phyloP scores from a whole-genome alignment of 2,113 vertebrate species.

The Gasterosteus aculeatus region DNA sequence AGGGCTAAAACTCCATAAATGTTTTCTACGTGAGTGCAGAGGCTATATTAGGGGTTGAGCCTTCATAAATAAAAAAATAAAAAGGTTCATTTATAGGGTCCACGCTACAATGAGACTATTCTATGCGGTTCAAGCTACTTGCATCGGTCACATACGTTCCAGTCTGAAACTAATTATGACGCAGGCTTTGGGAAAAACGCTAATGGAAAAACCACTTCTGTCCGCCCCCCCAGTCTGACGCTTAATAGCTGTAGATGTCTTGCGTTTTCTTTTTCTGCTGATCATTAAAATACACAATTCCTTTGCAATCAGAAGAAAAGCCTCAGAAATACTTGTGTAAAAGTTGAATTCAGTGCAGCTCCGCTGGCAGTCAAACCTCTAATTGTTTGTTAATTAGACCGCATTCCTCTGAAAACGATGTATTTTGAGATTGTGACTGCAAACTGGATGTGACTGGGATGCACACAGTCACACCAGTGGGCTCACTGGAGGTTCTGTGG shows the following conservation, averaged over 20 bases:
- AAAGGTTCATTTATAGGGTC: not conserved
- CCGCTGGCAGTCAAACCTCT: not conserved
- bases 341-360: not conserved
- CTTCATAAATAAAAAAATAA: not conserved
- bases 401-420: not conserved
- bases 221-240: not conserved
- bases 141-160: not conserved
- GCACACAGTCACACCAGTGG: not conserved
- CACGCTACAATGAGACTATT: constrained; percentile 1
- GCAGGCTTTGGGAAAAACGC: not conserved
- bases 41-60: constrained; percentile 4
- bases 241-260: no score
- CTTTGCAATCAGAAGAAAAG: not conserved
- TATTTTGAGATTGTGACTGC: not conserved
- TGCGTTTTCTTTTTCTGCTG: not conserved
- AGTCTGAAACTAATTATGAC: constrained; percentile 9
- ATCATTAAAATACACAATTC: not conserved
- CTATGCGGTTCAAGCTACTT: constrained; percentile 5
- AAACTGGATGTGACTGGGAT: constrained; percentile 7
- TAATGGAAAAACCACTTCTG: not conserved
- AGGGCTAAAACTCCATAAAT: constrained; percentile 24
- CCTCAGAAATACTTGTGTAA: not conserved
- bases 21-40: not conserved
- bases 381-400: not conserved
- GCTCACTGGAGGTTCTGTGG: not conserved